Evolutionary conservation across 2,113 vertebrate genomes (phyloP), one percentile per base, ranked within the genome.

Genomic region (Microtus richardsoni): DNA sequence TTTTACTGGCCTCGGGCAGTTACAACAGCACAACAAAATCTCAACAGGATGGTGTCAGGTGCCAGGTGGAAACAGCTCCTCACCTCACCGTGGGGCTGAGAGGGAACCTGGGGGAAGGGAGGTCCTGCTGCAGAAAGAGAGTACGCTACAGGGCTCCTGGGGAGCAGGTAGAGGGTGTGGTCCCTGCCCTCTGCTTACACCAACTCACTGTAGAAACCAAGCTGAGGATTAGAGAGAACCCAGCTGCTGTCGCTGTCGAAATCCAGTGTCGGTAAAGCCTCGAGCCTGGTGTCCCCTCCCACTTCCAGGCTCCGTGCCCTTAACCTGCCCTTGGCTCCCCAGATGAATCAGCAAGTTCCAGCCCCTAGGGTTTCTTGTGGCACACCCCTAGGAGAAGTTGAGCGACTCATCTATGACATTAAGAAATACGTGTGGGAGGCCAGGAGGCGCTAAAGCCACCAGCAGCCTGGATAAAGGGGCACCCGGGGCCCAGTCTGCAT

Each of bases 281-380:
- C 7, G 24, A 1, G 44, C 28, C 39, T 8, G 47, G 52, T 74
- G 33, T 49, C 60, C 30, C n/a, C 58, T 79, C 83, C 70, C 39
- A 10, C n/a, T 62, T 68, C n/a, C 0, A 0, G 26, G 16, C 80
- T 89, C 66, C 2, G 39, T 89, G 91, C 64, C 95, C 93, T 93
- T 94, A n/a, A 86, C 80, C 96, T 96, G 93, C 84, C 97, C 95
- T 96, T 96, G 94, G 85, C 78, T 93, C 77, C 33, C 60, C 33
- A 28, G 66, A 95, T 96, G 96, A 97, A 44, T 96, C 93, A 95
- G 96, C 96, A 94, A 73, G 86, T 87, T 62, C 54, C 26, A 70
- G 75, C 28, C 84, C 73, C 95, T 82, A 79, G 84, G 39, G 96
- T 58, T 66, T 52, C 17, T 71, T 82, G 87, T 39, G 0, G 73